Percentiles rank a stretch among this genome's conserved stretches.
These are phyloP conservation scores for Nemopilema nomurai DNA, from an alignment of 30 jellyfish, hydroid and myxozoan genomes.

Conservation along the genomic window DNA sequence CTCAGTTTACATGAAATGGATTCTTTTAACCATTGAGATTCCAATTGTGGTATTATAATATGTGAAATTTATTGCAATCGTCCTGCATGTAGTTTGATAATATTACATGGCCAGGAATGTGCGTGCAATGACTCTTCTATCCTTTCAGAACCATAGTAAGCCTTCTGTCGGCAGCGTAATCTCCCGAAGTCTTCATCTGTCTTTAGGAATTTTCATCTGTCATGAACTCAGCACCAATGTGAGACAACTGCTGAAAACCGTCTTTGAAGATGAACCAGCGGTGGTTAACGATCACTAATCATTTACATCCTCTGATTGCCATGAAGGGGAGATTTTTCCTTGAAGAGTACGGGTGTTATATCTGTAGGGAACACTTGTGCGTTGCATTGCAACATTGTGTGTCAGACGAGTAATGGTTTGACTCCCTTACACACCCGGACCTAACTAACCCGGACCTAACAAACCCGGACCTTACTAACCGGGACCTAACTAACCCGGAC, in stretches of 20 bases:
- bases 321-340: neutral
- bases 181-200: slow-evolving; percentile 5
- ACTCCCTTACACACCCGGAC: too few species aligned
- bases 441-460: too few species aligned
- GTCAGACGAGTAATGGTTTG: too few species aligned
- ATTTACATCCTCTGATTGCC: neutral
- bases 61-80: neutral
- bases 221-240: neutral
- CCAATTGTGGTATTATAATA: neutral
- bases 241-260: neutral
- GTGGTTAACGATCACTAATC: neutral
- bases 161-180: slow-evolving; percentile 13
- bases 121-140: neutral
- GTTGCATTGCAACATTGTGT: too few species aligned
- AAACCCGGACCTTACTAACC: too few species aligned
- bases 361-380: neutral
- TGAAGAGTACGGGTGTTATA: neutral
- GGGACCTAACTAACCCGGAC: too few species aligned
- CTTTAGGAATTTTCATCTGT: slow-evolving; percentile 11
- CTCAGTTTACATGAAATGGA: neutral
- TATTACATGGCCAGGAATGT: neutral
- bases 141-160: neutral
- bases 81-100: neutral
- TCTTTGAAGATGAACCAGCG: neutral
- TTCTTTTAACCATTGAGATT: too few species aligned